Evolutionary conservation across 2,888 invertebrate species (phyloP).

Genomic region (Argyresthia goedartella): DNA sequence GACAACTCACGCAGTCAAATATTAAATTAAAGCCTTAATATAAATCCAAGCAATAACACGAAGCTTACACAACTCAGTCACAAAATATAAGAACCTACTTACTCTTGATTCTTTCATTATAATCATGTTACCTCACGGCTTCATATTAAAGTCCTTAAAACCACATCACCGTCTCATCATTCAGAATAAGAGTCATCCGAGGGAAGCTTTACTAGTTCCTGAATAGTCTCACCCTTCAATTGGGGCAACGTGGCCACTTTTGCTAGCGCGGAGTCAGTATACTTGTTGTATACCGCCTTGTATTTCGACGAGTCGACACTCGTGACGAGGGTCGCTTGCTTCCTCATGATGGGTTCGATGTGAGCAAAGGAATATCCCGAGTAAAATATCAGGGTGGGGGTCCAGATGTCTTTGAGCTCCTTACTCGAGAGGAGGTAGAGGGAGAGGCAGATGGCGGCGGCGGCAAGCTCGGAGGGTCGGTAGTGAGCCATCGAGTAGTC

Average conservation of each 20-base stretch:
- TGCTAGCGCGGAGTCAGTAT: slow-evolving; percentile 64
- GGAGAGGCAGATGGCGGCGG: slow-evolving; percentile 83
- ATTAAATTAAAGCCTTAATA: slow-evolving; percentile 17
- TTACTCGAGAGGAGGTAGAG: slow-evolving; percentile 66
- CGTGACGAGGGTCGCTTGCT: slow-evolving; percentile 77
- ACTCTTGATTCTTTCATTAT: no score
- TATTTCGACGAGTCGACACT: slow-evolving; percentile 79
- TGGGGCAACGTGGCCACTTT: slow-evolving; percentile 76
- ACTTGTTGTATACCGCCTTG: slow-evolving; percentile 79
- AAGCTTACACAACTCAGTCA: slow-evolving; percentile 33
- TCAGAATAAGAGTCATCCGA: slow-evolving; percentile 9
- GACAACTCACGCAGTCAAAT: slow-evolving; percentile 14
- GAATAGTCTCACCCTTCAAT: slow-evolving; percentile 57
- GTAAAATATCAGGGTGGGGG: slow-evolving; percentile 79
- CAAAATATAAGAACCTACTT: no score
- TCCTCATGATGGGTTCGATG: slow-evolving; percentile 76
- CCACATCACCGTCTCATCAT: neutral
- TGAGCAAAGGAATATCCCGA: slow-evolving; percentile 80
- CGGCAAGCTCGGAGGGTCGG: slow-evolving; percentile 87
- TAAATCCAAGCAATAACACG: slow-evolving; percentile 39
- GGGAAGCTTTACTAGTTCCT: slow-evolving; percentile 29
- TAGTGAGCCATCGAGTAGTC: slow-evolving; percentile 85
- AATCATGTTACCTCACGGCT: slow-evolving; percentile 12
- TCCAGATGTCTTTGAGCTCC: slow-evolving; percentile 74
- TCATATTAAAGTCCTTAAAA: slow-evolving; percentile 18